Percentiles rank a stretch among this genome's conserved stretches.
Evolutionary conservation across 2,888 invertebrate species (phyloP).

Genomic region (Antitype chi): DNA sequence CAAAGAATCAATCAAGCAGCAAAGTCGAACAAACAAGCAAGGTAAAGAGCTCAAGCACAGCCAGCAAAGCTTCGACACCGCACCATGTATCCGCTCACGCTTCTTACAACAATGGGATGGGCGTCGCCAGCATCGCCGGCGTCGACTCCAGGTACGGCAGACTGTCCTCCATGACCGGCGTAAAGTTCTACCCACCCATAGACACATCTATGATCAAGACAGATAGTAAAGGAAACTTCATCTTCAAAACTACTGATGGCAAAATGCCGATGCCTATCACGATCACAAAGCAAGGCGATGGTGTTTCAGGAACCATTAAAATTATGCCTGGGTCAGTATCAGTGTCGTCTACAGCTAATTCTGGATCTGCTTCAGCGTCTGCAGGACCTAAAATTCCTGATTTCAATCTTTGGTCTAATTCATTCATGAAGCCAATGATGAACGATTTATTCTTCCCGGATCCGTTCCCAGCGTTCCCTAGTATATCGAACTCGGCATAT

Average conservation of each 20-base stretch:
- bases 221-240: conserved; percentile 58
- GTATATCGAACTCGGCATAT: conserved; percentile 61
- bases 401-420: conserved; percentile 58
- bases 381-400: conserved; percentile 48
- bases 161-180: conserved; percentile 76
- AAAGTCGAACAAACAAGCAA: conserved; percentile 41
- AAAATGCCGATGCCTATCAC: conserved; percentile 70
- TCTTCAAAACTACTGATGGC: conserved; percentile 57
- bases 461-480: conserved; percentile 66
- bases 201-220: conserved; percentile 63
- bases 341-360: conserved; percentile 74
- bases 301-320: conserved; percentile 75
- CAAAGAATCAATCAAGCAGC: conserved; percentile 40
- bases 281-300: conserved; percentile 73
- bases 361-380: conserved; percentile 65
- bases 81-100: conserved; percentile 46
- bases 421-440: conserved; percentile 61
- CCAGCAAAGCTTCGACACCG: conserved; percentile 9
- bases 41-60: conserved; percentile 23
- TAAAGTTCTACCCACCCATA: conserved; percentile 74
- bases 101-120: conserved; percentile 66
- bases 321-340: conserved; percentile 78
- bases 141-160: conserved; percentile 79
- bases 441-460: conserved; percentile 63
- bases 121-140: conserved; percentile 78